These are phyloP conservation scores for Excalfactoria chinensis DNA, from an alignment of 2,113 vertebrate genomes.

Conservation along the genomic window DNA sequence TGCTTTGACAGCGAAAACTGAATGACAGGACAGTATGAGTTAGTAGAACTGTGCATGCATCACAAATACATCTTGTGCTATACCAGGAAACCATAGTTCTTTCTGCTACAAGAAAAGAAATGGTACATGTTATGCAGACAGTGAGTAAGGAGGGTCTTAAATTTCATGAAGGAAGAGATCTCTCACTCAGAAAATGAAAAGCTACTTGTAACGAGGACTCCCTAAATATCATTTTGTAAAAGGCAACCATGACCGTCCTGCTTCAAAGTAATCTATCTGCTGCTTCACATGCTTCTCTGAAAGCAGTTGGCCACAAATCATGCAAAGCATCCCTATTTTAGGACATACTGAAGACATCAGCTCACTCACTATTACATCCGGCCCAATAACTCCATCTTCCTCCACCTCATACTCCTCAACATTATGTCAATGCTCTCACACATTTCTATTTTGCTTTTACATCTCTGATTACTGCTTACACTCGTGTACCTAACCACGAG, in stretches of 20 bases:
- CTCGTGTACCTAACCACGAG: background rate
- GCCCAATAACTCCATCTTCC: background rate
- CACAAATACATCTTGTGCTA: no score
- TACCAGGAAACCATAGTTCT: background rate
- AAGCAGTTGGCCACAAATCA: background rate
- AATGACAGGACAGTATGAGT: background rate
- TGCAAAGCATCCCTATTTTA: background rate
- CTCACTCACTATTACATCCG: background rate
- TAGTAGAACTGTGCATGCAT: background rate
- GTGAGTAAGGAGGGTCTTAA: background rate
- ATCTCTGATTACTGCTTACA: background rate
- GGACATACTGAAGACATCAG: background rate
- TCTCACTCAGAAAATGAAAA: slow-evolving; percentile 22
- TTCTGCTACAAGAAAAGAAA: background rate
- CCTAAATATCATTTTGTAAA: slow-evolving; percentile 12
- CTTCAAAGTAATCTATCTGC: background rate
- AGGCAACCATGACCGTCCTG: background rate
- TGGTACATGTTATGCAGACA: background rate
- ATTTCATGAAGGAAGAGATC: background rate
- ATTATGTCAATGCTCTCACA: background rate
- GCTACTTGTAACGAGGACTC: background rate
- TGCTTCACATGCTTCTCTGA: background rate
- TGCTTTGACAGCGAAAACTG: background rate
- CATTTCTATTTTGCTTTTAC: background rate
- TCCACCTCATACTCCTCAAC: background rate